Evolutionary conservation across 1,140 invertebrate species (phyloP).

Genomic region (Lutraria rhynchaena): DNA sequence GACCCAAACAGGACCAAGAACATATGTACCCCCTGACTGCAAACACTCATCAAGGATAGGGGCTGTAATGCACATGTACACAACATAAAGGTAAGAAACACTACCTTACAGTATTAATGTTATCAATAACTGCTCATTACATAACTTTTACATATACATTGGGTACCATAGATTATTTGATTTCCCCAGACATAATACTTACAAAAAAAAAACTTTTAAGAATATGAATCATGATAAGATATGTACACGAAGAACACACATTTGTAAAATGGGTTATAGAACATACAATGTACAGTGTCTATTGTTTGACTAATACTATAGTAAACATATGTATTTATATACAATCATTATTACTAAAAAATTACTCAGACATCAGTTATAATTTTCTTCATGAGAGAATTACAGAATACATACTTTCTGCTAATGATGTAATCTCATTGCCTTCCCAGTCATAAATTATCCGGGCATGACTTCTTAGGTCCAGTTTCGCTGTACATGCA

Average conservation of each 20-base stretch:
- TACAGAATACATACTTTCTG: constrained; percentile 72
- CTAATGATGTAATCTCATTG: constrained; percentile 74
- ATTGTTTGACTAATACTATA: neutral
- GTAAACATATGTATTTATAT: neutral
- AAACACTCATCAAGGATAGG: constrained; percentile 77
- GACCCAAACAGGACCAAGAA: constrained; percentile 81
- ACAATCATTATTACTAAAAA: neutral
- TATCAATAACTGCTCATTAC: too few species aligned
- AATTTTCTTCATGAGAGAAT: neutral
- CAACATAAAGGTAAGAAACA: too few species aligned
- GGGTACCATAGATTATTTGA: too few species aligned
- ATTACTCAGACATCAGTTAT: neutral
- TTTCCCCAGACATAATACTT: too few species aligned
- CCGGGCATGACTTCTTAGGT: constrained; percentile 75
- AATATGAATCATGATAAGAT: too few species aligned
- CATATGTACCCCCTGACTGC: constrained; percentile 72
- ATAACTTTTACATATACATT: too few species aligned
- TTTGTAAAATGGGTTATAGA: too few species aligned
- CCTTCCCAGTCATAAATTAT: constrained; percentile 80
- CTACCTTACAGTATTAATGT: too few species aligned
- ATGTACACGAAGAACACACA: too few species aligned
- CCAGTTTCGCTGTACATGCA: constrained; percentile 77
- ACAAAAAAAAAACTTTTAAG: too few species aligned
- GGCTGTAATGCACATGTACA: too few species aligned
- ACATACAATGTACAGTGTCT: too few species aligned